These are phyloP conservation scores for Morpho achilles DNA, from an alignment of 2,888 invertebrate genomes.

Conservation along the genomic window DNA sequence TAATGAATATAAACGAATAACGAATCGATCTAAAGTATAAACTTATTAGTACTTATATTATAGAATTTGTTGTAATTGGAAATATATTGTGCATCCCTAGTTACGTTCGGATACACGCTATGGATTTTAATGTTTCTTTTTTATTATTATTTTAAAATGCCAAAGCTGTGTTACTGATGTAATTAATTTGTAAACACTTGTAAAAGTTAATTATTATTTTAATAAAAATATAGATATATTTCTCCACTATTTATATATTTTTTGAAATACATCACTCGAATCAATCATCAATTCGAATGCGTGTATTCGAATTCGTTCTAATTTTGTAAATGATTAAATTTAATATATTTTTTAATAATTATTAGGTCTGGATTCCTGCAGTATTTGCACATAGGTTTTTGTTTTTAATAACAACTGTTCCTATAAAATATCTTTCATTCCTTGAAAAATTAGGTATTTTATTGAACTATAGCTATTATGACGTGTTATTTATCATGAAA, in stretches of 20 bases:
- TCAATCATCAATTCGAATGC: background rate
- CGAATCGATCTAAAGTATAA: slow-evolving; percentile 68
- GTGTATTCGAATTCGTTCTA: slow-evolving; percentile 21
- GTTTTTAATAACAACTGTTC: slow-evolving; percentile 23
- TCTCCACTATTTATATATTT: slow-evolving; percentile 8
- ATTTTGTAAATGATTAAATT: slow-evolving; percentile 8
- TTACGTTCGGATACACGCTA: slow-evolving; percentile 37
- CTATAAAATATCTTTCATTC: slow-evolving; percentile 24
- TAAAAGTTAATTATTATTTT: slow-evolving; percentile 12
- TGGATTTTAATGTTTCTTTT: slow-evolving; percentile 9
- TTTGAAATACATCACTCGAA: slow-evolving; percentile 7
- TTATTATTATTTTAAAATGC: slow-evolving; percentile 15
- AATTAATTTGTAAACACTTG: slow-evolving; percentile 16
- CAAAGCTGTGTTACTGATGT: slow-evolving; percentile 20
- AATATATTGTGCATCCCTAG: slow-evolving; percentile 24
- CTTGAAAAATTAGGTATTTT: slow-evolving; percentile 21
- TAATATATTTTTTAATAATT: slow-evolving; percentile 18
- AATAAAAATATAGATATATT: slow-evolving; percentile 15
- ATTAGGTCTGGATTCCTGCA: slow-evolving; percentile 20
- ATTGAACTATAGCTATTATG: slow-evolving; percentile 25
- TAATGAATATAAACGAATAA: slow-evolving; percentile 66
- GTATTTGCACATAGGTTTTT: slow-evolving; percentile 1
- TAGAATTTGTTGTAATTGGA: slow-evolving; percentile 30
- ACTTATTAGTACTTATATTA: slow-evolving; percentile 60
- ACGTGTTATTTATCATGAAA: slow-evolving; percentile 38